Evolutionary conservation across 2,797 vertebrate genomes (phyloP).

Genomic region (Acipenser transmontanus): DNA sequence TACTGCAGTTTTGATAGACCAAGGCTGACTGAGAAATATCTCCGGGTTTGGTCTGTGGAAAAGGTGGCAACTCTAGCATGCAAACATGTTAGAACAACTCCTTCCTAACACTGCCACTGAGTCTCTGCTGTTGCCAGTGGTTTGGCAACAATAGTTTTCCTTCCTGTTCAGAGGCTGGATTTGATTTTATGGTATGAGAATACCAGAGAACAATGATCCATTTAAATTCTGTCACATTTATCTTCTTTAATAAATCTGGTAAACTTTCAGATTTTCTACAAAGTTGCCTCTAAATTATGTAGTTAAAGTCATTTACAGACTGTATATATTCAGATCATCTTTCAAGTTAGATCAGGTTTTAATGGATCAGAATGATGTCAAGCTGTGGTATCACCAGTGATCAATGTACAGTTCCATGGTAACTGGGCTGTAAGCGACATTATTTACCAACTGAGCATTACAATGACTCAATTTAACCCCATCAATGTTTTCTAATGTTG

Average conservation of each 20-base stretch:
- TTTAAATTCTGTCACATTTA: background rate
- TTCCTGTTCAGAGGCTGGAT: background rate
- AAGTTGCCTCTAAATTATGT: too few relatives aligned
- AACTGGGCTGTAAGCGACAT: background rate
- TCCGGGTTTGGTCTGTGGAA: too few relatives aligned
- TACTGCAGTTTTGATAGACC: too few relatives aligned
- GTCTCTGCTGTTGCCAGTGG: background rate
- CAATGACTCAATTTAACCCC: background rate
- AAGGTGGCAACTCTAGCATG: too few relatives aligned
- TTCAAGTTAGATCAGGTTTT: constrained; percentile 31
- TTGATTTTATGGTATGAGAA: background rate
- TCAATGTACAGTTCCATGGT: background rate
- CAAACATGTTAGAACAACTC: background rate
- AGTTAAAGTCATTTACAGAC: constrained; percentile 7
- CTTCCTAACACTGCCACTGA: background rate
- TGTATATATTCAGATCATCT: background rate
- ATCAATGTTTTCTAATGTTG: background rate
- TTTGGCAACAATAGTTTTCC: background rate
- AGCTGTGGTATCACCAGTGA: background rate
- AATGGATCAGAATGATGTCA: constrained; percentile 24
- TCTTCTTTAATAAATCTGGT: constrained; percentile 28
- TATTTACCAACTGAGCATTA: background rate
- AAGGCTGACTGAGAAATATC: too few relatives aligned
- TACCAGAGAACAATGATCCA: background rate
- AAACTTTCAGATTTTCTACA: constrained; percentile 26